Base-by-base conservation (phyloP, 2,797 vertebrate genomes). In the Falco columbarius region DNA sequence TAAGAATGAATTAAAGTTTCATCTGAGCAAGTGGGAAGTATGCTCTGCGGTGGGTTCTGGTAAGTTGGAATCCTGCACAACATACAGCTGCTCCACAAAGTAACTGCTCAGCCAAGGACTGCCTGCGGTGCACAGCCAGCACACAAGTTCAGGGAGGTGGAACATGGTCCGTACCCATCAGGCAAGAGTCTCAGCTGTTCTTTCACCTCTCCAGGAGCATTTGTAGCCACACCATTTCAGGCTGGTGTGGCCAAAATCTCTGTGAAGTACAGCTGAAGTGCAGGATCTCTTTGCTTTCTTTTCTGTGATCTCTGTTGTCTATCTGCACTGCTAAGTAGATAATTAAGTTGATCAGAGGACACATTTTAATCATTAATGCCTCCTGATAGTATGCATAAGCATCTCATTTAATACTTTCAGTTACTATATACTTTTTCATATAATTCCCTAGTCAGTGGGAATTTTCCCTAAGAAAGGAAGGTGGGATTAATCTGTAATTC, bases 141-240 rank as follows among this genome's bases (percentile, higher is more conserved):
- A 40, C 38, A 40, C 61, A 38, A 1, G 34, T 54, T 82, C 55
- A 21, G 36, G 20, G 34, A 72, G 47, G 32, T 30, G 27, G 38
- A 40, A 23, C 4, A 10, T 1, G 18, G 6, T 59, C 47, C 7
- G 4, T 26, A n/a, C 12, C 38, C 3, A 2, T 7, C 26, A 67
- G 40, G 40, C 2, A 15, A 54, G 14, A 59, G 9, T 7, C 34
- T 55, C 58, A 75, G 75, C 49, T 59, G 47, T 4, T 38, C 52
- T 52, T 49, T 16, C 22, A 44, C 27, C 32, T 34, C 46, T 27
- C 40, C 30, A 4, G 36, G 24, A 87, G 46, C 46, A 34, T 46
- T 20, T 56, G 83, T 49, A 61, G 54, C 58, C 72, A 76, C 59
- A 19, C 30, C 68, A 8, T 32, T 73, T 62, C 63, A 80, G 51